These are phyloP conservation scores for Lophius piscatorius DNA, from an alignment of 2,113 vertebrate species.

Conservation along the genomic window DNA sequence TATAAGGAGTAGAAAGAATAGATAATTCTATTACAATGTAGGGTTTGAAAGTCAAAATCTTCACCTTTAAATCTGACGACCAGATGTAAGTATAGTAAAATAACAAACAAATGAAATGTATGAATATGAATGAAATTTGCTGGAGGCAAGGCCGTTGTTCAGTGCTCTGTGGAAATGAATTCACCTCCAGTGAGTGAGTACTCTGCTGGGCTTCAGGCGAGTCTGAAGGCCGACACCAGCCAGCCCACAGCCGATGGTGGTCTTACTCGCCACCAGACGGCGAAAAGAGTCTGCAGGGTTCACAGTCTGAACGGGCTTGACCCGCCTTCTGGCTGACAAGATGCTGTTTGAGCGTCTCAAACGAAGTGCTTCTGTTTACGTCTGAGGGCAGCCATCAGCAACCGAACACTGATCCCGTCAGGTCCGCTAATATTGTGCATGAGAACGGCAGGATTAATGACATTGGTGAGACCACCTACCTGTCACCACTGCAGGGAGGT, in stretches of 20 bases:
- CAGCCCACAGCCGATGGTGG: neutral
- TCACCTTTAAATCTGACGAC: too few relatives aligned
- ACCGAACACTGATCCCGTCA: conserved; percentile 38
- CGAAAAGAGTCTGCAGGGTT: conserved; percentile 27
- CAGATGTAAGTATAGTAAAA: too few relatives aligned
- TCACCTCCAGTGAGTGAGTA: too few relatives aligned
- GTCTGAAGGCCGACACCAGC: neutral
- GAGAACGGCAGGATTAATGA: conserved; percentile 57
- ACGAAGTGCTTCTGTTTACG: too few relatives aligned
- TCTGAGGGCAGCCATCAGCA: conserved; percentile 9
- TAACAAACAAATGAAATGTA: too few relatives aligned
- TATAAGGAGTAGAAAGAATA: too few relatives aligned
- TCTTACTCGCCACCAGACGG: conserved; percentile 13
- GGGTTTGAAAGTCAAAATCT: too few relatives aligned
- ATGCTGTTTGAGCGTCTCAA: conserved; percentile 21
- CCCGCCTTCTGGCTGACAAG: conserved; percentile 35
- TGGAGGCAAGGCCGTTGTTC: too few relatives aligned
- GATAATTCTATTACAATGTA: too few relatives aligned
- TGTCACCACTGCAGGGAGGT: conserved; percentile 18
- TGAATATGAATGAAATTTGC: too few relatives aligned
- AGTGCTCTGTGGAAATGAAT: too few relatives aligned
- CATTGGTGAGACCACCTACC: conserved; percentile 38
- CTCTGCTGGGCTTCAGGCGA: conserved; percentile 12
- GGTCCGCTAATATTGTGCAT: conserved; percentile 26
- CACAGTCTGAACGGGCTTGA: conserved; percentile 7